A percentile compares a stretch with the other conserved stretches of the same genome.
phyloP scores from a whole-genome alignment of 2,797 vertebrate species.

The Xiphophorus birchmanni region DNA sequence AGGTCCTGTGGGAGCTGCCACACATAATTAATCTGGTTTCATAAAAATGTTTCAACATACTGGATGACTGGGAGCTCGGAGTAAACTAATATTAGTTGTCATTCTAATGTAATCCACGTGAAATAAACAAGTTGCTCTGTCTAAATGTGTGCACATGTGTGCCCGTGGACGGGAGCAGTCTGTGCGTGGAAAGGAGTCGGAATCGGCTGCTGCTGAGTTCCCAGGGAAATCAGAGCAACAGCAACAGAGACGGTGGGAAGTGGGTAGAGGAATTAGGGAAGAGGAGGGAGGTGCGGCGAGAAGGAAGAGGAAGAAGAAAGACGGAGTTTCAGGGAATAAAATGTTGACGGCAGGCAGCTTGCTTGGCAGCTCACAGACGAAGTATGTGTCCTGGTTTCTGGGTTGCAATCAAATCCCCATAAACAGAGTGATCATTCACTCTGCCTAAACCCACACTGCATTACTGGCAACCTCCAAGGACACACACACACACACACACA shows the following conservation, averaged over 20 bases:
- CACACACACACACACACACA: conserved; percentile 23
- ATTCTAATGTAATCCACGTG: conserved; percentile 60
- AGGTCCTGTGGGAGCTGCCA: conserved; percentile 62
- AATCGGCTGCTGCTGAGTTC: conserved; percentile 59
- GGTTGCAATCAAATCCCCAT: conserved; percentile 78
- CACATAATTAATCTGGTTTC: conserved; percentile 74
- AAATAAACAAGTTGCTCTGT: conserved; percentile 37
- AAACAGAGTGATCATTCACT: conserved; percentile 79
- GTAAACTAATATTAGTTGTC: conserved; percentile 70
- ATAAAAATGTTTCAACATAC: conserved; percentile 62
- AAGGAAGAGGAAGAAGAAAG: conserved; percentile 46
- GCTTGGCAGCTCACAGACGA: conserved; percentile 68
- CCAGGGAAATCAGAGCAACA: conserved; percentile 75
- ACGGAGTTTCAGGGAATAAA: conserved; percentile 62
- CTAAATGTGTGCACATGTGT: background rate
- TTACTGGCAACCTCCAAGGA: conserved; percentile 43
- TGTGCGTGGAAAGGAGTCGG: conserved; percentile 25
- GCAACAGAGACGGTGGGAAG: conserved; percentile 40
- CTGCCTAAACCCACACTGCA: conserved; percentile 61
- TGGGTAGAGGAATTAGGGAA: conserved; percentile 51
- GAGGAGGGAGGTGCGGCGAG: conserved; percentile 33
- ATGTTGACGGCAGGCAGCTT: conserved; percentile 67
- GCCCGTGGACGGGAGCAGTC: background rate
- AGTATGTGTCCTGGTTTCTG: conserved; percentile 69
- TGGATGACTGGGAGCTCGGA: conserved; percentile 39